A percentile compares a stretch with the other conserved stretches of the same genome.
These are phyloP conservation scores for Xestia c-nigrum DNA, from an alignment of 2,888 invertebrate species.

Conservation along the genomic window DNA sequence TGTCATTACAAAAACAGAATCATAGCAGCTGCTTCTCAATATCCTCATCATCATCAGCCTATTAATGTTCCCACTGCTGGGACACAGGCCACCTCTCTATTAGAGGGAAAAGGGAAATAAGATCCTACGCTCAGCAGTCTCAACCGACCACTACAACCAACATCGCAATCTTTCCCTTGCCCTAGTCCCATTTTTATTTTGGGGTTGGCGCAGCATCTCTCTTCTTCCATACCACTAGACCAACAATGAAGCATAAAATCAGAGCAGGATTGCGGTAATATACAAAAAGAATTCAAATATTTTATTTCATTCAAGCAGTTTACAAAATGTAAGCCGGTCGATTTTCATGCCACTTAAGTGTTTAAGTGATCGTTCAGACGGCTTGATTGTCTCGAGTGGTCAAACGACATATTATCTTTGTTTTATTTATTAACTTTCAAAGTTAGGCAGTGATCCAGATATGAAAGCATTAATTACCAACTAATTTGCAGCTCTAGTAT, in stretches of 20 bases:
- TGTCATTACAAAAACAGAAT: too few species aligned
- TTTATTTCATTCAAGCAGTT: not conserved
- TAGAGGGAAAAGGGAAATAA: too few species aligned
- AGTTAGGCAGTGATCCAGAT: not conserved
- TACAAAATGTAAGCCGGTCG: slow-evolving; percentile 1
- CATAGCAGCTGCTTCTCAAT: too few species aligned
- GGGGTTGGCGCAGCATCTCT: too few species aligned
- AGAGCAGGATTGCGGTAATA: not conserved
- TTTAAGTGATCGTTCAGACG: slow-evolving; percentile 16
- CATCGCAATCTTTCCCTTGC: too few species aligned
- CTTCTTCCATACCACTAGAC: too few species aligned
- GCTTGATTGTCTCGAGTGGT: slow-evolving; percentile 40
- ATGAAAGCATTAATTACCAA: too few species aligned
- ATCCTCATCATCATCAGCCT: too few species aligned
- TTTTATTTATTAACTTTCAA: slow-evolving; percentile 2
- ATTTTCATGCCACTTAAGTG: not conserved
- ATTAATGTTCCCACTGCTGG: too few species aligned
- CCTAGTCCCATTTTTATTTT: too few species aligned
- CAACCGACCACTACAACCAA: not conserved
- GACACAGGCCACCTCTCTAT: too few species aligned
- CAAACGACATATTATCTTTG: not conserved
- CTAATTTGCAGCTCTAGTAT: too few species aligned
- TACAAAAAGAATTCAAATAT: not conserved
- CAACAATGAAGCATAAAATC: not conserved
- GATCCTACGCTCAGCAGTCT: not conserved